phyloP scores from a whole-genome alignment of 2,113 vertebrate species.

The Microtus montanus region DNA sequence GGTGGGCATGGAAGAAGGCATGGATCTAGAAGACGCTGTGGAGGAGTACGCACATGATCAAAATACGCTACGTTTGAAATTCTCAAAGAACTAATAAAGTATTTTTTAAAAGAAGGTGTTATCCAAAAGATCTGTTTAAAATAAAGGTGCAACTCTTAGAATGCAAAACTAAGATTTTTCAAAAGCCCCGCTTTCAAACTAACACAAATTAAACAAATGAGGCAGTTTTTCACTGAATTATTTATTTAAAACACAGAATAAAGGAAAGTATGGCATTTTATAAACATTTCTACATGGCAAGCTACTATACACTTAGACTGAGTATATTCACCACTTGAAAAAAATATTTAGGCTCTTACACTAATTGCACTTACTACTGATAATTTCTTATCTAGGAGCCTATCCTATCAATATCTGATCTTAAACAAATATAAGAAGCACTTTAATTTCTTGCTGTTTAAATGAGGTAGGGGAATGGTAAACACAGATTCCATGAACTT shows the following conservation, averaged over 20 bases:
- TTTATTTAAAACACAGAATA: conserved; percentile 5
- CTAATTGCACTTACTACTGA: not conserved
- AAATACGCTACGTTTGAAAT: not conserved
- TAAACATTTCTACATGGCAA: not conserved
- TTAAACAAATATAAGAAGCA: not conserved
- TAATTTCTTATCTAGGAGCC: not conserved
- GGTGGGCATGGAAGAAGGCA: not conserved
- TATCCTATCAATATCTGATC: not conserved
- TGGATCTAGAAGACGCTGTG: not conserved
- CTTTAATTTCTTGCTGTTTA: not conserved
- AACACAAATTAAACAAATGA: conserved; percentile 7
- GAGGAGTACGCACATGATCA: too few relatives aligned
- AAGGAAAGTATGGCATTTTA: not conserved
- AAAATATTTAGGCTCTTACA: not conserved
- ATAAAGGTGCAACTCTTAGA: not conserved
- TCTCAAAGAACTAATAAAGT: too few relatives aligned
- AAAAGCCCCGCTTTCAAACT: not conserved
- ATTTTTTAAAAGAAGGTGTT: not conserved
- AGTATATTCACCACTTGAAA: not conserved
- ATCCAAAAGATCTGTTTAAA: conserved; percentile 38
- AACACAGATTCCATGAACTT: not conserved
- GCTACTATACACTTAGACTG: not conserved
- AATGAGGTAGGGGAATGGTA: not conserved
- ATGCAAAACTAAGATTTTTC: not conserved
- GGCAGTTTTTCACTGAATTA: not conserved